phyloP scores from a whole-genome alignment of 2,888 invertebrate genomes.

The Baccha elongata region DNA sequence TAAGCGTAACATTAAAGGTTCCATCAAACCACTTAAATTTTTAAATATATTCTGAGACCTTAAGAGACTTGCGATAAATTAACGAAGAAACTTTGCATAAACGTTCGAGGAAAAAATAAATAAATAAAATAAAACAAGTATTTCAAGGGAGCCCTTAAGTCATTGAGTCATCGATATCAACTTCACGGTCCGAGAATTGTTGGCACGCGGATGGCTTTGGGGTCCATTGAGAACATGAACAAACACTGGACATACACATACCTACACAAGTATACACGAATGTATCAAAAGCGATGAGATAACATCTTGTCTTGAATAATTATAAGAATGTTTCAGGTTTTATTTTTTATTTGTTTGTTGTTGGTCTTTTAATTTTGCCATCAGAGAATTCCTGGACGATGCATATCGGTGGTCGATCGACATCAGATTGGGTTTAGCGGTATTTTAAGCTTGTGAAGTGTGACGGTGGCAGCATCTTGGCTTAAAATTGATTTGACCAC shows the following conservation, averaged over 20 bases:
- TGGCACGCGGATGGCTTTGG: constrained; percentile 23
- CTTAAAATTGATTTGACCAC: too few species aligned
- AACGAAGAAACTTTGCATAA: constrained; percentile 32
- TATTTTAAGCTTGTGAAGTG: neutral
- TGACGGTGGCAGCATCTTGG: neutral
- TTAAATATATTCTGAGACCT: neutral
- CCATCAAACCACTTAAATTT: neutral
- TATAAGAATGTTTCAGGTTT: constrained; percentile 54
- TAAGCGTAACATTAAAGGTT: constrained; percentile 20
- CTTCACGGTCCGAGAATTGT: neutral
- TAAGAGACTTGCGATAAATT: constrained; percentile 24
- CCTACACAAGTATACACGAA: constrained; percentile 11
- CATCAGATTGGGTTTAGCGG: neutral
- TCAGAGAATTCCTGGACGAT: constrained; percentile 1
- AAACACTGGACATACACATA: constrained; percentile 20
- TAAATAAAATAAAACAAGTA: constrained; percentile 28
- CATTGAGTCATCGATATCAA: constrained; percentile 31
- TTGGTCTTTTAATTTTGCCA: constrained; percentile 28
- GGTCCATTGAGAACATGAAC: constrained; percentile 39
- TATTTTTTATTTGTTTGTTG: neutral
- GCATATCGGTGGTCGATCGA: neutral
- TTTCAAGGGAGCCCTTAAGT: constrained; percentile 56
- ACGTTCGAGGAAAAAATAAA: constrained; percentile 5
- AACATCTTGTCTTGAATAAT: constrained; percentile 55
- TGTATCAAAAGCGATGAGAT: constrained; percentile 59